Conservation (phyloP, 2,888 invertebrate genomes). For the Rambutsinella grinnellia region DNA sequence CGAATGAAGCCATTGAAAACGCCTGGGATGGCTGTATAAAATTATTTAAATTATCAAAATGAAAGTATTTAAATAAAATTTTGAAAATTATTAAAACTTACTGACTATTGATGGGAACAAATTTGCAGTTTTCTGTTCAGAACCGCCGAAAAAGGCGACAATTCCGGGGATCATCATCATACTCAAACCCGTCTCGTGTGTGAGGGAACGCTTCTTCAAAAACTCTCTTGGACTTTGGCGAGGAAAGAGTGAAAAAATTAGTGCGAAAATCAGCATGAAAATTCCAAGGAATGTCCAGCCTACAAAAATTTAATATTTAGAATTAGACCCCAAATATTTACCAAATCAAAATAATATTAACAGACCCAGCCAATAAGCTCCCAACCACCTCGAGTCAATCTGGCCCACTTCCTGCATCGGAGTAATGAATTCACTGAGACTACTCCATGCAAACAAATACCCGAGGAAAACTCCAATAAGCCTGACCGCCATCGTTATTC, state of each 20-base stretch:
- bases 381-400: slow-evolving; percentile 72
- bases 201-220: slow-evolving; percentile 46
- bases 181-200: slow-evolving; percentile 35
- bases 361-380: slow-evolving; percentile 73
- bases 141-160: slow-evolving; percentile 41
- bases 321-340: neutral
- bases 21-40: slow-evolving; percentile 66
- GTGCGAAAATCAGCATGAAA: slow-evolving; percentile 74
- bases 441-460: slow-evolving; percentile 68
- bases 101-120: slow-evolving; percentile 27
- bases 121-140: slow-evolving; percentile 51
- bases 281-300: slow-evolving; percentile 53
- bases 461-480: slow-evolving; percentile 69
- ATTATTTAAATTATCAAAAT: neutral
- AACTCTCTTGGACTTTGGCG: slow-evolving; percentile 74
- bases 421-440: slow-evolving; percentile 67
- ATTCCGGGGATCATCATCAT: slow-evolving; percentile 31
- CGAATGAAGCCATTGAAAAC: slow-evolving; percentile 68
- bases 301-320: slow-evolving; percentile 4
- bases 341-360: neutral
- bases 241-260: slow-evolving; percentile 78
- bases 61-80: neutral
- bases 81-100: neutral
- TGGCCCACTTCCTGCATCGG: slow-evolving; percentile 67
- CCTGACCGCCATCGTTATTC: slow-evolving; percentile 66